Evolutionary conservation across 2,113 vertebrate species (phyloP), one percentile per base, ranked within the genome.

Genomic region (Serilophus lunatus): DNA sequence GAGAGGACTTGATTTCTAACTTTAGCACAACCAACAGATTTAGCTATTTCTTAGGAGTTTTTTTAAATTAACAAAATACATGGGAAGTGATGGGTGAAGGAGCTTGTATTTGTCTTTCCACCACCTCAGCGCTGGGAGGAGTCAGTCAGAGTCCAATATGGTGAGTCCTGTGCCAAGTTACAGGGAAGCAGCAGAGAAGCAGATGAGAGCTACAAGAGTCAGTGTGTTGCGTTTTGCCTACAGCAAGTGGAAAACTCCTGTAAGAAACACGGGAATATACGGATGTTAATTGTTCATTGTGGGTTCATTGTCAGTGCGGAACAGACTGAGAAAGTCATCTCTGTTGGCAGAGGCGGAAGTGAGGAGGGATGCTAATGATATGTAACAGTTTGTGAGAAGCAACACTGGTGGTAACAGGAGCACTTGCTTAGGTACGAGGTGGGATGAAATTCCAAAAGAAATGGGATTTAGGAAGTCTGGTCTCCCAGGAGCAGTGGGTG

Each of bases 81-180:
- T 5, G 12, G 56, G 54, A 28, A 69, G 54, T 23, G 50, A 22
- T 31, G 53, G 24, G 25, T 12, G 17, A 33, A 72, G 60, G 42
- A 66, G 40, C 12, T 63, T 33, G 13, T 24, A 8, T 65, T 61
- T 72, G 31, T 15, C 31, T 64, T 59, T 23, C 90, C 53, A 40
- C 3, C 42, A 6, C 19, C 18, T 28, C 31, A 7, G n/a, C 0
- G 0, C 0, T 26, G 1, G 60, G n/a, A 81, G 50, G 81, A 86
- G 2, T 45, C 31, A 45, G 16, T 6, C 1, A 3, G 26, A 54
- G 56, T 19, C 45, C 50, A 3, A 16, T 22, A n/a, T 18, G 31
- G 29, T 64, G 42, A 10, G 7, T 89, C 56, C 79, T 70, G 61
- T 0, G 2, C 60, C 45, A 35, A 49, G 44, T 59, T 16, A 5